Evolutionary conservation across 2,797 vertebrate species (phyloP), one percentile per base, ranked within the genome.

Genomic region (Pampus argenteus): DNA sequence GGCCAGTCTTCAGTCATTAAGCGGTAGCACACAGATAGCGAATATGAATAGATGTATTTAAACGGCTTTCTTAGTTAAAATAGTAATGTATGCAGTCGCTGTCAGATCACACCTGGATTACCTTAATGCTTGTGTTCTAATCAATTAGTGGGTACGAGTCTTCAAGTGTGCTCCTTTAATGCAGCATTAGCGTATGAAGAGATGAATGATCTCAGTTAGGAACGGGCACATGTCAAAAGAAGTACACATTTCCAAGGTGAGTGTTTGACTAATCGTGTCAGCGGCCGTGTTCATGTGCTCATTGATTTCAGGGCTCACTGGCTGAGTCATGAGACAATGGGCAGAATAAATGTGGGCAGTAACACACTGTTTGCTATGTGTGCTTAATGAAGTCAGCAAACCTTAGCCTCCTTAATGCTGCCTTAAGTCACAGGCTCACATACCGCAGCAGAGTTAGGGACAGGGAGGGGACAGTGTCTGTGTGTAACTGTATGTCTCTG

Each of bases 251-350:
- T 78, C 36, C 56, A 56, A 44, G 54, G 66, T 71, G 66, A 81
- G 66, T 70, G 69, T 73, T 74, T 80, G 71, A 83, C 71, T 85
- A 56, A 78, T 76, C 31, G 45, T 66, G 62, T 73, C 72, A 71
- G 65, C 28, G 23, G 59, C 36, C 66, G 44, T 67, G 66, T 79
- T 81, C 74, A 69, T 74, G 76, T 68, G 50, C 74, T 72, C 68
- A 57, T 55, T 78, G 66, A 72, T 74, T 78, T 55, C 49, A 55
- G 55, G 68, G 47, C 58, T 66, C 17, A 2, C 50, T 36, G 74
- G 49, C 63, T 66, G 34, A 68, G 66, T 28, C 59, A 51, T 56
- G 51, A 79, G 77, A 78, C 76, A 76, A 56, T 80, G 81, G 64
- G 75, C 72, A 79, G 42, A 80, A 31, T 28, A 15, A 78, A 86